Evolutionary conservation across 2,113 vertebrate species (phyloP).

Genomic region (Nanorana parkeri): DNA sequence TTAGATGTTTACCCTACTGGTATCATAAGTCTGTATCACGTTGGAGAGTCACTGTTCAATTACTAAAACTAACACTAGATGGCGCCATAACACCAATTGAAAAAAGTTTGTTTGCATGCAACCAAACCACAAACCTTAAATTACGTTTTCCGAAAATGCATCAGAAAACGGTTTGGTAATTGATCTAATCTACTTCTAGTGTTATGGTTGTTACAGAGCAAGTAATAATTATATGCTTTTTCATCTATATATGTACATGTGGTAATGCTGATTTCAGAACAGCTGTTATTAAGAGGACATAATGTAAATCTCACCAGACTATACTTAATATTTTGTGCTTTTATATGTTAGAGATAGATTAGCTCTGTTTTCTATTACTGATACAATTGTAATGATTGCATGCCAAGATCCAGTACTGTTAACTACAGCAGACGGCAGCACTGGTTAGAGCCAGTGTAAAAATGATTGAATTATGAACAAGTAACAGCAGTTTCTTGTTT

Average conservation of each 20-base stretch:
- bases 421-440: background rate
- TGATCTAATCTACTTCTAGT: background rate
- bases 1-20: too few species aligned
- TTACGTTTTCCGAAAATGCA: background rate
- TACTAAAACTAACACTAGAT: constrained; percentile 3
- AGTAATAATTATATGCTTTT: background rate
- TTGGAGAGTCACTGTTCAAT: background rate
- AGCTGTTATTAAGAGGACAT: constrained; percentile 32
- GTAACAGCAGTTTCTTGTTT: too few species aligned
- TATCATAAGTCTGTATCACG: too few species aligned
- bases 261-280: background rate
- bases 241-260: constrained; percentile 15
- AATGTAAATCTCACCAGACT: constrained; percentile 24
- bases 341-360: constrained; percentile 21
- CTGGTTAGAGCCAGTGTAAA: background rate
- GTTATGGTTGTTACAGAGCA: background rate
- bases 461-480: too few species aligned
- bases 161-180: background rate
- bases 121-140: background rate
- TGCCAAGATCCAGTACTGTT: background rate
- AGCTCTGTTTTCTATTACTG: constrained; percentile 37
- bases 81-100: background rate
- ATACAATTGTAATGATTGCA: constrained; percentile 31
- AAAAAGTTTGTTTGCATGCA: background rate
- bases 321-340: background rate